phyloP scores from a whole-genome alignment of 53 echinoderm and acorn worm species.

The Holothuria scabra region DNA sequence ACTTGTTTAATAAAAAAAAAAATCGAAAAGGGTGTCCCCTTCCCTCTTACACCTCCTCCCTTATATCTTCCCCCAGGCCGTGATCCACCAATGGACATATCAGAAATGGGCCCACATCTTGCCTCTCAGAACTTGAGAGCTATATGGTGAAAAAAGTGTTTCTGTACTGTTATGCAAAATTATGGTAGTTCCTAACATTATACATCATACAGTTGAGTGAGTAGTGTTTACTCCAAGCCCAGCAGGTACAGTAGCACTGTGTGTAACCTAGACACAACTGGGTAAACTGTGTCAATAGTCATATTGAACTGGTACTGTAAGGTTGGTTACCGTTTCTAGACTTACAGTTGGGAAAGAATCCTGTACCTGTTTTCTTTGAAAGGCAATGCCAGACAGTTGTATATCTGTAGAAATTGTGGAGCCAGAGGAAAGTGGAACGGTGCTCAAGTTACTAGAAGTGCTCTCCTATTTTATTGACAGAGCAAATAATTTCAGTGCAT shows the following conservation, averaged over 20 bases:
- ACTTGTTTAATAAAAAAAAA: no score
- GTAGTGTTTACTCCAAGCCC: no score
- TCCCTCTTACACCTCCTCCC: no score
- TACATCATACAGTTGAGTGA: no score
- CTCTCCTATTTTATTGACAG: constrained; percentile 42
- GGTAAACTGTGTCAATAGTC: neutral
- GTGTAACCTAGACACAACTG: neutral
- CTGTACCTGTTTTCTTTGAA: constrained; percentile 30
- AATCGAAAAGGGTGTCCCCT: no score
- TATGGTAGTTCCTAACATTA: no score
- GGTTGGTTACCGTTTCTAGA: constrained; percentile 5
- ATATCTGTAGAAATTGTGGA: constrained; percentile 10
- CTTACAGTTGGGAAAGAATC: constrained; percentile 1
- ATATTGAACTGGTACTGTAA: neutral
- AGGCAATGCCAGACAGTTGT: constrained; percentile 16
- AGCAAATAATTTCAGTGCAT: constrained; percentile 29
- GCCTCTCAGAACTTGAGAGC: no score
- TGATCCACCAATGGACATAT: no score
- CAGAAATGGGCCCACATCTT: no score
- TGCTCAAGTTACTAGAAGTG: constrained; percentile 26
- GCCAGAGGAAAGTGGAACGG: constrained; percentile 35
- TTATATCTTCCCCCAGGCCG: no score
- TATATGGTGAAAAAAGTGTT: no score
- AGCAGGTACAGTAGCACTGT: neutral
- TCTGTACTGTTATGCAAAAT: no score